Evolutionary conservation across 1,140 invertebrate species (phyloP).

Genomic region (Hypothenemus hampei): DNA sequence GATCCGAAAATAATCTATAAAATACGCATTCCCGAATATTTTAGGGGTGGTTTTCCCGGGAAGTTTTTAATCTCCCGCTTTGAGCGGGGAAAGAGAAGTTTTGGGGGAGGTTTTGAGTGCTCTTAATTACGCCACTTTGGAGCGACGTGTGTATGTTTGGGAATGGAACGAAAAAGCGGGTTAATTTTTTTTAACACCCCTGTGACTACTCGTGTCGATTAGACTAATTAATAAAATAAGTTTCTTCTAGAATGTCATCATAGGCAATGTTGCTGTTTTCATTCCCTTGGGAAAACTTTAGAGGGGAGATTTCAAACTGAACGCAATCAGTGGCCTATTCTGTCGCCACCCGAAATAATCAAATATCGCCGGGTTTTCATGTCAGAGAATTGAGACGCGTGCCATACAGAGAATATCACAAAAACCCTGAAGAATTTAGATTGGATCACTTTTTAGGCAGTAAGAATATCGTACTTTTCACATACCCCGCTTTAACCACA

Average conservation of each 20-base stretch:
- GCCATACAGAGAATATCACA: slow-evolving; percentile 9
- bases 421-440: too few species aligned
- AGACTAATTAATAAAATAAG: too few species aligned
- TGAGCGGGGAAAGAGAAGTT: slow-evolving; percentile 29
- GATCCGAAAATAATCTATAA: slow-evolving; percentile 23
- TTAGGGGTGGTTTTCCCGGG: slow-evolving; percentile 17
- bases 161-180: slow-evolving; percentile 13
- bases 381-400: slow-evolving; percentile 28
- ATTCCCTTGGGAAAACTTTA: too few species aligned
- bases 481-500: too few species aligned
- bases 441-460: too few species aligned
- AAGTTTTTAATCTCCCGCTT: slow-evolving; percentile 37
- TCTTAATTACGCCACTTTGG: slow-evolving; percentile 39
- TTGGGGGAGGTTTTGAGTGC: slow-evolving; percentile 34
- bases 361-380: slow-evolving; percentile 18
- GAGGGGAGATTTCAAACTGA: too few species aligned
- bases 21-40: slow-evolving; percentile 26
- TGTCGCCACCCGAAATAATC: slow-evolving; percentile 20
- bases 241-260: too few species aligned
- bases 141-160: slow-evolving; percentile 19
- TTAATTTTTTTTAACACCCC: slow-evolving; percentile 25
- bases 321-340: slow-evolving; percentile 33
- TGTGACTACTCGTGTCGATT: too few species aligned
- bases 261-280: too few species aligned
- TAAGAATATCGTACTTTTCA: too few species aligned